phyloP scores from a whole-genome alignment of 2,113 vertebrate genomes.

The Crocuta crocuta region DNA sequence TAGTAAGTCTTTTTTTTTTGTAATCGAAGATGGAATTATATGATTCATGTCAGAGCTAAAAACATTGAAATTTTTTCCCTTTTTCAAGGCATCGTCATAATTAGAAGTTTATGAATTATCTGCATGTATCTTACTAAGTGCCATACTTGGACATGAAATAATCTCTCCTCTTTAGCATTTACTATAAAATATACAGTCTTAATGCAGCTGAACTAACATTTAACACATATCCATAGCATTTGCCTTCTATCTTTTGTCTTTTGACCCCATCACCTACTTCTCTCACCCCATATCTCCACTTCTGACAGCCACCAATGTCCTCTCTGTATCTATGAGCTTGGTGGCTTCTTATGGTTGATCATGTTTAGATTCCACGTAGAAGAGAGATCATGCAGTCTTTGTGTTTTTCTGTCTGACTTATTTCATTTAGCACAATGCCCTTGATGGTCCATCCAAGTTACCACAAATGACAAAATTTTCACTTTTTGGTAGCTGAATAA shows the following conservation, averaged over 20 bases:
- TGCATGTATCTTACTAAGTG: not conserved
- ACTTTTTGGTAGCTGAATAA: not conserved
- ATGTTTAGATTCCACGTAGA: not conserved
- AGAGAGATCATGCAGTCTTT: not conserved
- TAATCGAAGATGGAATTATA: slow-evolving; percentile 82
- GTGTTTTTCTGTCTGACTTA: not conserved
- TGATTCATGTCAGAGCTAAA: slow-evolving; percentile 67
- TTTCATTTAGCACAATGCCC: not conserved
- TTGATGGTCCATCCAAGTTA: not conserved
- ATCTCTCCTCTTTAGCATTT: not conserved
- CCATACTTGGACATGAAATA: not conserved
- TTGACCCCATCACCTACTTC: not conserved
- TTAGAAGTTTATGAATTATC: not conserved
- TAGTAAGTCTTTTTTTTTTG: not conserved
- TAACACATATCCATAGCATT: not conserved
- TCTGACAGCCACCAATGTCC: not conserved
- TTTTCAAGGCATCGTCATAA: not conserved
- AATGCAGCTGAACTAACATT: not conserved
- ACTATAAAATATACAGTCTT: not conserved
- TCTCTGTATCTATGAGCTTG: not conserved
- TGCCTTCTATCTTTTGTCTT: not conserved
- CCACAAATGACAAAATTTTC: not conserved
- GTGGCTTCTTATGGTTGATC: not conserved
- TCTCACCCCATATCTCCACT: not conserved
- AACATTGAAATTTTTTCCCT: not conserved